Conservation (phyloP, 92 coral and sea anemone species). For the Plumapathes pennacea region DNA sequence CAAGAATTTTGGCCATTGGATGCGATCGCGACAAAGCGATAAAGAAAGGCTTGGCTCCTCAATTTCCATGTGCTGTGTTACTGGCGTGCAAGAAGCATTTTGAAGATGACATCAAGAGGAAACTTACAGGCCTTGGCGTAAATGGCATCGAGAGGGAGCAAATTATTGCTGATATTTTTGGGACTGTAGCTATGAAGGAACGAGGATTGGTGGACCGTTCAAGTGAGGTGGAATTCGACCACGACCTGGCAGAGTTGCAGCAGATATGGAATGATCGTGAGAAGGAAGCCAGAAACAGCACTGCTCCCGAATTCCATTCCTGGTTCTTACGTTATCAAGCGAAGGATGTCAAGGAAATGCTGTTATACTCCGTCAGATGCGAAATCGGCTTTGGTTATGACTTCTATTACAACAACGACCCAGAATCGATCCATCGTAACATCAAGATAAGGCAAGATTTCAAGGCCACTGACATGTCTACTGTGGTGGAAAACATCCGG, state of each 20-base stretch:
- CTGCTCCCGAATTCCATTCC: not conserved
- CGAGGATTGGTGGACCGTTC: slow-evolving; percentile 18
- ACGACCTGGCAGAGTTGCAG: slow-evolving; percentile 16
- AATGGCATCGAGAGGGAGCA: slow-evolving; percentile 3
- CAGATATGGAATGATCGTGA: slow-evolving; percentile 31
- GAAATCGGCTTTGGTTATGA: slow-evolving; percentile 45
- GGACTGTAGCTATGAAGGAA: slow-evolving; percentile 30
- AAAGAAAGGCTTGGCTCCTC: slow-evolving; percentile 21
- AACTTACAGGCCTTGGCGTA: slow-evolving; percentile 38
- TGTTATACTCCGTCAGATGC: slow-evolving; percentile 25
- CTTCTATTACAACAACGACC: slow-evolving; percentile 34
- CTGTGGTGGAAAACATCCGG: slow-evolving; percentile 33
- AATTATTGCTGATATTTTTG: slow-evolving; percentile 24
- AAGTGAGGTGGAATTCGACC: slow-evolving; percentile 26
- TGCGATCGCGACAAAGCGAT: slow-evolving; percentile 40
- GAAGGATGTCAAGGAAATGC: slow-evolving; percentile 23
- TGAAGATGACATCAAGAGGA: slow-evolving; percentile 27
- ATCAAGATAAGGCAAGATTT: slow-evolving; percentile 20
- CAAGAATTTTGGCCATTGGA: slow-evolving; percentile 10
- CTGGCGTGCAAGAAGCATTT: slow-evolving; percentile 46
- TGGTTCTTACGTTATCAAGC: slow-evolving; percentile 35
- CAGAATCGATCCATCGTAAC: slow-evolving; percentile 28
- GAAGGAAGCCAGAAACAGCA: slow-evolving; percentile 9
- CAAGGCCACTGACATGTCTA: slow-evolving; percentile 34
- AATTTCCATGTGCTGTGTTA: slow-evolving; percentile 31